A percentile compares a stretch with the other conserved stretches of the same genome.
phyloP scores from a whole-genome alignment of 1,140 invertebrate species.

The Drosophila seguyi region DNA sequence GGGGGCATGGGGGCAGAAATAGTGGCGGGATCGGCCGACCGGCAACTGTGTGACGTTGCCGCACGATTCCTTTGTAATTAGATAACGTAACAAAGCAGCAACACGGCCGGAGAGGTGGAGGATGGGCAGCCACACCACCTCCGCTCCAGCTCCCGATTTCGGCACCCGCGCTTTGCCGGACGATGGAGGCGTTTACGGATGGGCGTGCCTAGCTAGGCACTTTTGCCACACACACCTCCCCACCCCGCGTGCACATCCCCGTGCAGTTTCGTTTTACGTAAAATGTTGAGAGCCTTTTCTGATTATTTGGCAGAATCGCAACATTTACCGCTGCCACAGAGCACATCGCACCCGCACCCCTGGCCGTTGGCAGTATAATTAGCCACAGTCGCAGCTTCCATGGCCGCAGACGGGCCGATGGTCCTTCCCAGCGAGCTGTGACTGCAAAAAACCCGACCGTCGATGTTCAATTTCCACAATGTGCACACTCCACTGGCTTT shows the following conservation, averaged over 20 bases:
- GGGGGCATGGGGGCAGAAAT: neutral
- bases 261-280: constrained; percentile 61
- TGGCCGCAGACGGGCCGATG: neutral
- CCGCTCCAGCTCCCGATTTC: constrained; percentile 35
- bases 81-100: constrained; percentile 78
- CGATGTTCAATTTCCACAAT: constrained; percentile 48
- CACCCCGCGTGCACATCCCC: constrained; percentile 13
- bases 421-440: constrained; percentile 16
- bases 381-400: constrained; percentile 34
- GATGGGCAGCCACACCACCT: constrained; percentile 44
- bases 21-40: constrained; percentile 36
- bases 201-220: constrained; percentile 23
- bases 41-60: constrained; percentile 62
- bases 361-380: constrained; percentile 61
- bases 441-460: constrained; percentile 46
- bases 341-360: neutral
- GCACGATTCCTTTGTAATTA: constrained; percentile 83
- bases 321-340: constrained; percentile 62
- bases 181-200: constrained; percentile 34
- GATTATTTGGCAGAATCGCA: constrained; percentile 81
- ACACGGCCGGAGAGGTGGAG: constrained; percentile 36
- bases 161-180: constrained; percentile 3
- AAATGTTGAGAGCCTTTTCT: constrained; percentile 75
- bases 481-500: constrained; percentile 50
- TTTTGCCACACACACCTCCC: neutral